Evolutionary conservation across 2,797 vertebrate genomes (phyloP).

Genomic region (Podargus strigoides): DNA sequence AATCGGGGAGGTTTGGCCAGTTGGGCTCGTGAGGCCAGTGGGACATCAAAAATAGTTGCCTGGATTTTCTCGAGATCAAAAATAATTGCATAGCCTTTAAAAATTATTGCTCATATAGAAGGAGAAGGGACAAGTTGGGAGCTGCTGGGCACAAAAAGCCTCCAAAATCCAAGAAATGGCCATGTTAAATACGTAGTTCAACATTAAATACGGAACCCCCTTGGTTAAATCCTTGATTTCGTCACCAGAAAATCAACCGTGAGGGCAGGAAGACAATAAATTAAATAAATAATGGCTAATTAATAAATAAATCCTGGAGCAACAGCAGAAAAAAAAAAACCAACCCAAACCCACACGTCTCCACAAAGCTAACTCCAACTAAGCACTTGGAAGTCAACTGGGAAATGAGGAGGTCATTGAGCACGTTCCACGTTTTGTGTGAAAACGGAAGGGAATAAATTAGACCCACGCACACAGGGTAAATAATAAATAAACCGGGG

Average conservation of each 20-base stretch:
- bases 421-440: neutral
- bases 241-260: neutral
- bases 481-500: conserved; percentile 38
- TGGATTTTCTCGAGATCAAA: neutral
- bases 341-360: neutral
- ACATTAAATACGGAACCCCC: neutral
- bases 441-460: neutral
- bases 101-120: conserved; percentile 58
- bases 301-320: conserved; percentile 71
- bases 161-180: neutral
- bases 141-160: neutral
- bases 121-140: neutral
- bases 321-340: neutral
- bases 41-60: conserved; percentile 1
- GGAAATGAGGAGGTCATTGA: neutral
- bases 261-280: conserved; percentile 54
- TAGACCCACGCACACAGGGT: accelerated
- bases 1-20: neutral
- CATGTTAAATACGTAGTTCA: accelerated
- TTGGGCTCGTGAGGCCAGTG: neutral
- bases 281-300: conserved; percentile 78
- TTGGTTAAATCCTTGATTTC: neutral
- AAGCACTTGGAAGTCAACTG: neutral
- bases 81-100: conserved; percentile 65
- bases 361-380: conserved; percentile 23